Percentiles rank a stretch among this genome's conserved stretches.
Conservation (phyloP, 2,113 vertebrate species). For the Prionailurus viverrinus region DNA sequence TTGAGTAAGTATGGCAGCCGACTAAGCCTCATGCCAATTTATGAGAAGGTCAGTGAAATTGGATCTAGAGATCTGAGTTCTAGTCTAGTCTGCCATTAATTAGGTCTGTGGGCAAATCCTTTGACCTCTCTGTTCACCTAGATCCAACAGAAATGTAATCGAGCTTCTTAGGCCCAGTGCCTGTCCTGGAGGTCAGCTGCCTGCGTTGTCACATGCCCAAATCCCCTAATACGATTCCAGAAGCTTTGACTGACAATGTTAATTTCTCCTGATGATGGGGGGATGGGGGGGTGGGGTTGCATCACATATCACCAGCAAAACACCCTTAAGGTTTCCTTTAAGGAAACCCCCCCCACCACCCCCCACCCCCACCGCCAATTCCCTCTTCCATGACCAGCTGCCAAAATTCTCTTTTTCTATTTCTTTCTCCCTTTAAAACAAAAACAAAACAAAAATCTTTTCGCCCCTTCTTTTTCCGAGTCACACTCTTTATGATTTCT, state of each 20-base stretch:
- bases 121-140: background rate
- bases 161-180: background rate
- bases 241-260: background rate
- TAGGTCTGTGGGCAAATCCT: background rate
- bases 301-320: background rate
- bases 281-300: fast-evolving
- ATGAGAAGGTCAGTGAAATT: background rate
- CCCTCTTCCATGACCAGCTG: background rate
- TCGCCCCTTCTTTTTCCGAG: background rate
- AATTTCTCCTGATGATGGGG: background rate
- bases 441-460: background rate
- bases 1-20: background rate
- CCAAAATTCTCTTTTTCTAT: background rate
- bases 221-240: background rate
- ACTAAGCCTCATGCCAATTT: background rate
- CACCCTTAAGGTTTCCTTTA: background rate
- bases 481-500: background rate
- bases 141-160: background rate
- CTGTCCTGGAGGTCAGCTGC: background rate
- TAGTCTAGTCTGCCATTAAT: background rate
- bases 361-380: background rate
- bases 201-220: background rate
- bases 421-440: background rate
- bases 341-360: background rate
- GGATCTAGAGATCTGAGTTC: background rate